Conservation (phyloP, 2,797 vertebrate genomes). For the Brotula barbata region DNA sequence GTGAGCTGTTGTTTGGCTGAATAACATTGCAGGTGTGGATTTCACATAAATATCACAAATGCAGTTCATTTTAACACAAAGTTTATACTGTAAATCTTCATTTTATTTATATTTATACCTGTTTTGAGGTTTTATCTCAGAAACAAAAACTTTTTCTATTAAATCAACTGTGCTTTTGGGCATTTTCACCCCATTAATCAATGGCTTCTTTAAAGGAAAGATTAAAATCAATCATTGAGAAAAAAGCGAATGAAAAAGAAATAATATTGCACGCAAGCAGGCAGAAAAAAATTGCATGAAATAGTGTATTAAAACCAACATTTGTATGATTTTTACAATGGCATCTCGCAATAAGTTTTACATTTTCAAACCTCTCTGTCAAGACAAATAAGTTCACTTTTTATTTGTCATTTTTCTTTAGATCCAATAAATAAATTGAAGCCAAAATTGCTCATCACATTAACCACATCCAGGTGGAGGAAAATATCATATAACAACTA, state of each 20-base stretch:
- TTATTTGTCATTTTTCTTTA: background rate
- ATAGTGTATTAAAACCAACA: no score
- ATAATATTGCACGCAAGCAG: no score
- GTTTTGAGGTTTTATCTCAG: slow-evolving; percentile 48
- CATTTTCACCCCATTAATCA: slow-evolving; percentile 48
- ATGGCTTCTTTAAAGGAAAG: slow-evolving; percentile 3
- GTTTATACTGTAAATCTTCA: slow-evolving; percentile 17
- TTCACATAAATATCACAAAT: slow-evolving; percentile 9
- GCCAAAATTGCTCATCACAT: background rate
- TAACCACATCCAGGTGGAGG: no score
- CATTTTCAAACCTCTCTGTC: slow-evolving; percentile 8
- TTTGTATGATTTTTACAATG: no score
- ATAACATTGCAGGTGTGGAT: slow-evolving; percentile 13
- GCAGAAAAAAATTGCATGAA: background rate
- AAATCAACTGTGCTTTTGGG: slow-evolving; percentile 45
- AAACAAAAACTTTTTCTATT: slow-evolving; percentile 27
- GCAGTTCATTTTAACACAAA: slow-evolving; percentile 5
- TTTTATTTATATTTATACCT: slow-evolving; percentile 15
- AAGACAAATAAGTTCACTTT: background rate
- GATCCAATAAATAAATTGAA: background rate
- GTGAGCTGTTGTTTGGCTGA: slow-evolving; percentile 14
- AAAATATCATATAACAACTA: no score
- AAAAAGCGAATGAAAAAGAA: no score
- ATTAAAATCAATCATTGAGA: no score
- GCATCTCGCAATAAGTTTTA: slow-evolving; percentile 56